Base-by-base conservation (phyloP, 2,888 invertebrate genomes). In the Acrobasis repandana region DNA sequence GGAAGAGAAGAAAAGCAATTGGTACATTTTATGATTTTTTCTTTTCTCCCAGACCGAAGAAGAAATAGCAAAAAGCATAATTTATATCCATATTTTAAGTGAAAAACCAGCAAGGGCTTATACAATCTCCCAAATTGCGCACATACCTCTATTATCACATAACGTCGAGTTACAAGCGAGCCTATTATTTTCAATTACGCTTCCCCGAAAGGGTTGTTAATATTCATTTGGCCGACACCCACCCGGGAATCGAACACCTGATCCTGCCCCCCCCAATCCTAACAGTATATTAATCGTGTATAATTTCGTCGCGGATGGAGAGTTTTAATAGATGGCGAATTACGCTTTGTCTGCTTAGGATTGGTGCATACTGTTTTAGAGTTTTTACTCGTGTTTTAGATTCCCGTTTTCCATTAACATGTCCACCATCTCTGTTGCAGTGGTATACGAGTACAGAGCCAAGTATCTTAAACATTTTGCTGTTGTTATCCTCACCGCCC, bases 161-260 rank as follows among this genome's bases (percentile, higher is more conserved):
- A 82, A 86, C 76, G 82, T 80, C 83, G 75, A 71, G 73, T 76
- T 77, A 80, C 75, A 64, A 61, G 70, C 73, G 73, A 52, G 76
- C 78, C 89, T 84, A 90, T 91, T 88, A 90, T 84, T 91, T 82
- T 88, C 90, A 86, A 89, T 90, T 90, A 90, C 76, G 67, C 67
- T 63, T 69, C 70, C 72, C 72, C 75, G 76, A 82, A 90, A 90
- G 89, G 90, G 89, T 89, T 90, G 89, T 91, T 91, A 88, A 88
- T 90, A 88, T 90, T 86, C 86, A 88, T 90, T 85, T 75, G 67
- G 65, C 67, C 75, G 82, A 76, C 83, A 72, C 73, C 76, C 80
- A 74, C 71, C 77, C 83, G 84, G 82, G 79, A 76, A 72, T 72
- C 78, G 74, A 77, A 75, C 83, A 82, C 83, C 83, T 83, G 83